Conservation (phyloP, 2,113 vertebrate genomes). For the Hemiscyllium ocellatum region DNA sequence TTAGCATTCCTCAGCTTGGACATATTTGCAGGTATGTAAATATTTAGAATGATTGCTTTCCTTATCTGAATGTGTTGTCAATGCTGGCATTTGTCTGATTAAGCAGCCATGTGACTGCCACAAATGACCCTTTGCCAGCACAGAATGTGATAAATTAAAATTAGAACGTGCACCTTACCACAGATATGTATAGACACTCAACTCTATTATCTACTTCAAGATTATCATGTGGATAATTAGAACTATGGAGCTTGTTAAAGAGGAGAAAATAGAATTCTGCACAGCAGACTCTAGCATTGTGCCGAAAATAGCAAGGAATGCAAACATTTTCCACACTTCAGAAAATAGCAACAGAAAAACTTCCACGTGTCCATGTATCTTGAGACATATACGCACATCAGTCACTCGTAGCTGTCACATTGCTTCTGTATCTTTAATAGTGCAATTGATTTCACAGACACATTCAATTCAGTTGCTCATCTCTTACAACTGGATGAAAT, state of each 20-base stretch:
- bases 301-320: not conserved
- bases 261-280: not conserved
- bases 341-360: constrained; percentile 2
- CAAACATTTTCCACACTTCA: not conserved
- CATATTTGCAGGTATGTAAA: not conserved
- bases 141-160: not conserved
- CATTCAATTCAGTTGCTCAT: not conserved
- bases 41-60: not conserved
- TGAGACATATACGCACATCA: not conserved
- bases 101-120: not conserved
- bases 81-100: not conserved
- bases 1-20: not conserved
- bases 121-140: not conserved
- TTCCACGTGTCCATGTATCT: not conserved
- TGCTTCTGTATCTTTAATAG: not conserved
- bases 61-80: not conserved
- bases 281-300: not conserved
- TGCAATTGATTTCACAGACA: not conserved
- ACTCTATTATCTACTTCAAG: not conserved
- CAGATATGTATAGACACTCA: not conserved
- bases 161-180: not conserved
- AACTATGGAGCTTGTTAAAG: not conserved
- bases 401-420: not conserved
- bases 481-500: no score
- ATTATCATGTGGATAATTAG: not conserved